Evolutionary conservation across 2,113 vertebrate species (phyloP), one percentile per base, ranked within the genome.

Genomic region (Ptyas mucosa): DNA sequence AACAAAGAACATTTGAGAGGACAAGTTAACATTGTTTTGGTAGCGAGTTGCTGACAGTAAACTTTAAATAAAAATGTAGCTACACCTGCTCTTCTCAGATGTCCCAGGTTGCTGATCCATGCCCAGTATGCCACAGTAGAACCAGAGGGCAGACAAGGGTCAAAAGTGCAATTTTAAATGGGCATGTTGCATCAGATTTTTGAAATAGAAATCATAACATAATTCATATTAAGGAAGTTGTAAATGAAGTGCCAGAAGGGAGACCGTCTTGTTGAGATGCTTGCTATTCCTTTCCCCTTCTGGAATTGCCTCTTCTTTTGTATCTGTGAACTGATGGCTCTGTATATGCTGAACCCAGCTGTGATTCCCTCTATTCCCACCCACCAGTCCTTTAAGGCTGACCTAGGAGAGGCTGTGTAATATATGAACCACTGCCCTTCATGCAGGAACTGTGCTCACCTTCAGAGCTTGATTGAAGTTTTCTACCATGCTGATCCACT

Each of bases 401-500:
- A 52, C 6, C 29, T 39, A 24, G 39, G 21, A n/a, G 43, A 24
- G 34, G 14, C 54, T 86, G 54, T 21, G 12, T 15, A 14, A 92
- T 12, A 49, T 3, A 14, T 55, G 8, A 23, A 26, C 5, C 34
- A 5, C 20, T 10, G n/a, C 34, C 39, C 26, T 61, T 58, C 43
- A 29, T 1, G 49, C 20, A 85, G 34, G n/a, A 24, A 64, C 11
- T 39, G 51, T 18, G 55, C 64, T 34, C 53, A 98, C 99, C 98
- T 99, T 99, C 57, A 99, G 97, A 12, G 99, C 99, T 95, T 99
- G 99, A 96, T 99, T 99, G 97, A 99, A 99, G 92, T 98, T 99
- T 94, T 99, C 99, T 96, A 99, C 99, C 98, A 99, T 99, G 94
- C 97, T 97, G 92, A 99, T 99, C 99, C 99, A 99, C 93, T 99